A percentile compares a stretch with the other conserved stretches of the same genome.
Conservation (phyloP, 2,797 vertebrate species). For the Siniperca undulata region DNA sequence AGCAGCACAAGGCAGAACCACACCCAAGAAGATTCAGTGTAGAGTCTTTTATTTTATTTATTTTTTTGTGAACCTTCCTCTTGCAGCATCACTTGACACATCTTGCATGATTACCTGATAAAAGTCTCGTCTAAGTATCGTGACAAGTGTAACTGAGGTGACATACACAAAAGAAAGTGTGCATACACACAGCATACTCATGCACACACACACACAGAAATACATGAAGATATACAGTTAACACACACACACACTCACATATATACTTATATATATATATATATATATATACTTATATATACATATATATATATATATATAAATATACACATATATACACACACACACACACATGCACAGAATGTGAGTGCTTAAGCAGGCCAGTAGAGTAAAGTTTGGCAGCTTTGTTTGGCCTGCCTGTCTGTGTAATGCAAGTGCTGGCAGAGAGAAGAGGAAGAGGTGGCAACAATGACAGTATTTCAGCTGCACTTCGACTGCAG, state of each 20-base stretch:
- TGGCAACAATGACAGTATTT: constrained; percentile 73
- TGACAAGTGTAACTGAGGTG: constrained; percentile 35
- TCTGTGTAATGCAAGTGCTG: constrained; percentile 52
- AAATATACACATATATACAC: background rate
- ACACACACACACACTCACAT: constrained; percentile 20
- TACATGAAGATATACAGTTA: constrained; percentile 20
- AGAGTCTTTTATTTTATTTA: background rate
- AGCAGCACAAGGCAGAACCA: constrained; percentile 31
- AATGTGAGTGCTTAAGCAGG: constrained; percentile 46
- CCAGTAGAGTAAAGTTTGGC: constrained; percentile 64
- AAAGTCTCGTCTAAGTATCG: constrained; percentile 42
- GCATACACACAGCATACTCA: constrained; percentile 22
- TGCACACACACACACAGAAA: constrained; percentile 26
- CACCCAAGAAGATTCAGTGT: constrained; percentile 31
- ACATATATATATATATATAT: background rate
- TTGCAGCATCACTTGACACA: constrained; percentile 43
- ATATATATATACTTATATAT: background rate
- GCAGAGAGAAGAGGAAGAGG: constrained; percentile 50
- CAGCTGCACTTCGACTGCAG: constrained; percentile 66
- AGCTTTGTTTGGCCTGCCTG: constrained; percentile 46
- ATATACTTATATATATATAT: background rate
- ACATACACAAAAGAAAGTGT: constrained; percentile 20
- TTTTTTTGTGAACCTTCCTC: constrained; percentile 21
- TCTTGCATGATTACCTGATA: constrained; percentile 42
- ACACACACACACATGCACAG: background rate